A percentile compares a stretch with the other conserved stretches of the same genome.
Evolutionary conservation across 2,113 vertebrate species (phyloP).

Genomic region (Anoura caudifer): DNA sequence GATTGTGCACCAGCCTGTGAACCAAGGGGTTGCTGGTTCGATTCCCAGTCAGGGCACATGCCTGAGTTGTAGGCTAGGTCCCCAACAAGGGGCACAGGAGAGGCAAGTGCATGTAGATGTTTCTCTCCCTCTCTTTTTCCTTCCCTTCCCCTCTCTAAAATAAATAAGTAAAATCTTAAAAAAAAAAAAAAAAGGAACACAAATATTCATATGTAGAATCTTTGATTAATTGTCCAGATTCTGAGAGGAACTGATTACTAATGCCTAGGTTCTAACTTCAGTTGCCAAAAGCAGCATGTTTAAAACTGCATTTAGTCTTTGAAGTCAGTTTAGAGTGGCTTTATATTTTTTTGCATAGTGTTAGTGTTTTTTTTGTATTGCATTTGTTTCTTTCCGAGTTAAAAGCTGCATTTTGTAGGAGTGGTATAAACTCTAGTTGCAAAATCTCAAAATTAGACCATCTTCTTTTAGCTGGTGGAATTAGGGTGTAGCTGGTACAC

Average conservation of each 20-base stretch:
- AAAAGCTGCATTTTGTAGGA: conserved; percentile 35
- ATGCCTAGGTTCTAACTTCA: neutral
- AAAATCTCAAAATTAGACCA: conserved; percentile 37
- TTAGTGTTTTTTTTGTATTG: neutral
- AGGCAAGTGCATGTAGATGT: too few species aligned
- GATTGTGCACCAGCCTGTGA: too few species aligned
- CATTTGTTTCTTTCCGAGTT: conserved; percentile 43
- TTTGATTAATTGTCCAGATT: neutral
- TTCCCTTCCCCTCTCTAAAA: too few species aligned
- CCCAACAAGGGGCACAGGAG: too few species aligned
- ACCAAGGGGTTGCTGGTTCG: too few species aligned
- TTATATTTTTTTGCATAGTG: conserved; percentile 34
- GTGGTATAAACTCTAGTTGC: conserved; percentile 4
- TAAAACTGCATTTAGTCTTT: conserved; percentile 10
- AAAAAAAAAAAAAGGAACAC: neutral
- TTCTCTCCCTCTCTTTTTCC: too few species aligned
- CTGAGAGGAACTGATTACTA: neutral
- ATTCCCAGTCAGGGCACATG: too few species aligned
- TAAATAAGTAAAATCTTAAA: too few species aligned
- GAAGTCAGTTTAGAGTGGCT: conserved; percentile 5
- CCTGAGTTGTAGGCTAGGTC: too few species aligned
- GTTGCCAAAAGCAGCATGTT: neutral
- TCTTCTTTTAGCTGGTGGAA: conserved; percentile 24
- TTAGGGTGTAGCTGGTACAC: neutral
- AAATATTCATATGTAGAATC: conserved; percentile 30